Conservation (phyloP, 2,888 invertebrate species). For the Diarsia dahlii region DNA sequence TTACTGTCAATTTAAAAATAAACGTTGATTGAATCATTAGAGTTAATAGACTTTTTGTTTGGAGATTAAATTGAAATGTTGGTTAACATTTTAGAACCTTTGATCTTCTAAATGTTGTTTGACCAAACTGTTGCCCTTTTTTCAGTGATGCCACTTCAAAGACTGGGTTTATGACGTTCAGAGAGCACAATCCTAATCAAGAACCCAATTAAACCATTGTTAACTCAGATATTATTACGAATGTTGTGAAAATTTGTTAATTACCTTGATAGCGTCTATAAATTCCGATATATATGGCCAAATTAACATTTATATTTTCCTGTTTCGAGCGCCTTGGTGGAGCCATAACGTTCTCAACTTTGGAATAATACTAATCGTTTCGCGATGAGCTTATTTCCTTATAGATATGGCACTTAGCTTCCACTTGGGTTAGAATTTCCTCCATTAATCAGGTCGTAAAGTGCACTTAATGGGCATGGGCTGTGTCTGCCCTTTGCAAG, state of each 20-base stretch:
- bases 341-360: conserved; percentile 37
- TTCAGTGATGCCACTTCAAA: background rate
- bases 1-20: conserved; percentile 24
- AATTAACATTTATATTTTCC: conserved; percentile 62
- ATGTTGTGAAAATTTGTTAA: conserved; percentile 40
- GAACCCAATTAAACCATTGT: conserved; percentile 28
- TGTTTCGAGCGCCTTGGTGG: conserved; percentile 48
- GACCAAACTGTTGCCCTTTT: background rate
- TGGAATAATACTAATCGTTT: conserved; percentile 26
- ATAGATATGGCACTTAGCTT: conserved; percentile 22
- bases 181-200: conserved; percentile 5
- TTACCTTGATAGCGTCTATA: conserved; percentile 52
- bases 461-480: background rate
- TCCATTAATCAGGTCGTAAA: conserved; percentile 22
- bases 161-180: conserved; percentile 11
- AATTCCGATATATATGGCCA: conserved; percentile 22
- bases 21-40: conserved; percentile 14
- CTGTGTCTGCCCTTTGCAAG: background rate
- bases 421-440: conserved; percentile 15
- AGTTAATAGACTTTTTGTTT: background rate
- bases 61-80: background rate
- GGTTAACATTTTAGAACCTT: background rate
- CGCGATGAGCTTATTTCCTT: conserved; percentile 49
- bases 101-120: conserved; percentile 1
- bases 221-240: conserved; percentile 25